Conservation (phyloP, 2,113 vertebrate species). For the Platysternon megacephalum region DNA sequence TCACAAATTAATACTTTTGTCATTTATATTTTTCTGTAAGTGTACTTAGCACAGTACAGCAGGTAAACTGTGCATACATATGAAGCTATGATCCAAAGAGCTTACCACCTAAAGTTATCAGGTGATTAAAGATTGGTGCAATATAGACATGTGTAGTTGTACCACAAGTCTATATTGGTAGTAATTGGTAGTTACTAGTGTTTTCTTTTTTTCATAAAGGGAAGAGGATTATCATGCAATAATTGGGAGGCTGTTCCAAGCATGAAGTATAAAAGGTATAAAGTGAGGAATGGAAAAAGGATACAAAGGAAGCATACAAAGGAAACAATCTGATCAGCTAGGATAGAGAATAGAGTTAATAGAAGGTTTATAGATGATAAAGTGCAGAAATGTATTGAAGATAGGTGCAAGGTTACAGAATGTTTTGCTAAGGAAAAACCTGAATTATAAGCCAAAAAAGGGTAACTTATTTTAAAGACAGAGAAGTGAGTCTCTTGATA, state of each 20-base stretch:
- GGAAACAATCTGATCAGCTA: neutral
- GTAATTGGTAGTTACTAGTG: neutral
- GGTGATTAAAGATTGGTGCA: neutral
- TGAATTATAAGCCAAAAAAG: neutral
- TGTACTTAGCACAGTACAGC: rapidly evolving
- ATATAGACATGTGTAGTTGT: neutral
- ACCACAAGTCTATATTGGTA: no score
- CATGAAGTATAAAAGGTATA: neutral
- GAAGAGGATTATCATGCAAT: neutral
- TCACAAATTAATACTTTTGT: neutral
- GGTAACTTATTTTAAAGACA: neutral
- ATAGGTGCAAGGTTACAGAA: neutral
- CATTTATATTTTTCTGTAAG: neutral
- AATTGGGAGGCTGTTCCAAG: neutral
- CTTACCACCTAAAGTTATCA: neutral
- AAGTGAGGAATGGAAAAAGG: neutral
- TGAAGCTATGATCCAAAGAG: neutral
- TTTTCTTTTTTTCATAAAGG: neutral
- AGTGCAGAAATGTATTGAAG: neutral
- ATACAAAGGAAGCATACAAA: neutral
- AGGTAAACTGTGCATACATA: neutral
- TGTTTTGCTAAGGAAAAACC: neutral
- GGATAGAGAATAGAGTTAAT: neutral
- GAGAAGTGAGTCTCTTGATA: neutral
- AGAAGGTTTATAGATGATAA: rapidly evolving